A percentile compares a stretch with the other conserved stretches of the same genome.
Conservation (phyloP, 1,140 invertebrate genomes). For the Goniozus legneri region DNA sequence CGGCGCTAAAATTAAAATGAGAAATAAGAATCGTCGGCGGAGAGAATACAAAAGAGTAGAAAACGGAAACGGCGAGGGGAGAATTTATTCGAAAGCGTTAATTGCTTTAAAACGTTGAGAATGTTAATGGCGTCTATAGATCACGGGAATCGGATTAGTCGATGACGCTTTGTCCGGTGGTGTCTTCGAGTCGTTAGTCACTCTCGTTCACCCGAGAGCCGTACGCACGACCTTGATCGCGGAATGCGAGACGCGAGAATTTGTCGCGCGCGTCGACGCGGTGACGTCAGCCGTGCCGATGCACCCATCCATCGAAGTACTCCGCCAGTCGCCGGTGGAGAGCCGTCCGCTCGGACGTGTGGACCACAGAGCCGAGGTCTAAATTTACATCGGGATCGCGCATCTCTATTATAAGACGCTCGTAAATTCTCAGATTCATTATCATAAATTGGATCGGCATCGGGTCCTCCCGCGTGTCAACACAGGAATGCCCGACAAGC, state of each 20-base stretch:
- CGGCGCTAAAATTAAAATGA: no score
- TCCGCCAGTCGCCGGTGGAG: conserved; percentile 15
- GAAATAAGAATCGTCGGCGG: no score
- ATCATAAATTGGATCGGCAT: conserved; percentile 46
- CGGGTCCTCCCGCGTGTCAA: conserved; percentile 33
- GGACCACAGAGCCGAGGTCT: conserved; percentile 31
- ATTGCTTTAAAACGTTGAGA: no score
- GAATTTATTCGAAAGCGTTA: no score
- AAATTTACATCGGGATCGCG: conserved; percentile 37
- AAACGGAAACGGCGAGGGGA: not conserved
- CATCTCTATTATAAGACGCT: conserved; percentile 43
- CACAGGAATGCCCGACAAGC: conserved; percentile 26
- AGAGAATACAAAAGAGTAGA: not conserved
- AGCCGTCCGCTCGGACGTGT: conserved; percentile 32
- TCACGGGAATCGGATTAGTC: no score
- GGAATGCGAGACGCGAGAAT: conserved; percentile 17
- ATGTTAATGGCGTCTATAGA: no score
- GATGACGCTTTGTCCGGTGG: no score
- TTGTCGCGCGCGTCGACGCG: conserved; percentile 20
- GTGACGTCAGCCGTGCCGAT: conserved; percentile 34
- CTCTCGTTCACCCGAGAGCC: no score
- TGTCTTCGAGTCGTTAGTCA: no score
- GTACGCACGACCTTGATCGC: conserved; percentile 9
- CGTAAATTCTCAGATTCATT: conserved; percentile 43
- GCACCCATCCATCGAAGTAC: conserved; percentile 35